Base-by-base conservation (phyloP, 2,888 invertebrate genomes). In the Caenorhabditis zanzibari region DNA sequence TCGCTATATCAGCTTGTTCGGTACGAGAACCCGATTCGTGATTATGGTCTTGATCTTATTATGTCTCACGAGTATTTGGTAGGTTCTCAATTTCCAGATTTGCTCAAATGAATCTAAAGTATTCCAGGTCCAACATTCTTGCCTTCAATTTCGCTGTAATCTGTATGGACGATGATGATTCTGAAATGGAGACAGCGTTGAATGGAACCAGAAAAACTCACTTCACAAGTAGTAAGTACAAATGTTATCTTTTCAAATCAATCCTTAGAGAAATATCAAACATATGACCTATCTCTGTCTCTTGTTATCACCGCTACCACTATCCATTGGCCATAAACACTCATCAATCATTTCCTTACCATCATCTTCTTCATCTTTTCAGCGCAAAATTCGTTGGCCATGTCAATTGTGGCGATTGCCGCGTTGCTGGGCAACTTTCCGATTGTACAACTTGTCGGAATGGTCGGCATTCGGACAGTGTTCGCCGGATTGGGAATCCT, bases 61-160 rank as follows among this genome's bases (percentile, higher is more conserved):
- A 19, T 92, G 92, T 76, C 82, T 92, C 41, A 89, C 92, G 1
- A 86, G 88, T 41, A 88, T 92, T 59, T 92, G 92, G 92, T 87
- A 16, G 49, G 84, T 76, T 41, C 49, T 38, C 64, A 38, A n/a
- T 0, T 16, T 56, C 35, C 22, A 22, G 22, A 44, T 28, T 24
- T n/a, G n/a, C n/a, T 19, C 16, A 19, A 19, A 28, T n/a, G 1
- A 26, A n/a, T 44, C n/a, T 32, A 6, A 10, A 10, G 12, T 38
- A 38, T 85, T 85, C 7, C 76, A 88, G 86, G 86, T 90, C 92
- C n/a, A 92, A 92, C 83, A 92, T 92, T 72, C 85, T 92, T 14
- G 77, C 90, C 41, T 90, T 92, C 86, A 92, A 91, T 81, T 91
- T 92, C 69, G 92, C 91, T 22, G 82, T 91, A n/a, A 89, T 92